A percentile compares a stretch with the other conserved stretches of the same genome.
Evolutionary conservation across 2,113 vertebrate species (phyloP).

Genomic region (Campylomormyrus tamandua): DNA sequence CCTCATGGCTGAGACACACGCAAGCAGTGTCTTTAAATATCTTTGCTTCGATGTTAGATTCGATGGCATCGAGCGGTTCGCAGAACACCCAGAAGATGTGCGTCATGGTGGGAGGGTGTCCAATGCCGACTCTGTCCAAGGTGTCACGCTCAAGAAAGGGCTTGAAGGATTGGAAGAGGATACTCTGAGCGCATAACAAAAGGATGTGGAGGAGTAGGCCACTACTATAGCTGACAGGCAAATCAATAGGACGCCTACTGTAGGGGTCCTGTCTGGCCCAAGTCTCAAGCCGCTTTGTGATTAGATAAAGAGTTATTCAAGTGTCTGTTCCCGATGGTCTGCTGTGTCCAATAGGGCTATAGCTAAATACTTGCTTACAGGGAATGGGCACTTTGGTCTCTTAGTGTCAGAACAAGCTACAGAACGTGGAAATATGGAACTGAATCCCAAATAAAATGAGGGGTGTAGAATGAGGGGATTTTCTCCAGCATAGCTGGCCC

Average conservation of each 20-base stretch:
- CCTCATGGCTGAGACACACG: not conserved
- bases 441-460: not conserved
- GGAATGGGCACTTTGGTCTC: not conserved
- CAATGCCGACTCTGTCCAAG: not conserved
- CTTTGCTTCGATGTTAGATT: not conserved
- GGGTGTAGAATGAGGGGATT: not conserved
- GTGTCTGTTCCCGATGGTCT: not conserved
- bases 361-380: not conserved
- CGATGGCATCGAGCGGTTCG: not conserved
- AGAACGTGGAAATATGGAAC: not conserved
- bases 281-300: not conserved
- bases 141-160: not conserved
- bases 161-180: not conserved
- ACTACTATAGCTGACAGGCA: not conserved
- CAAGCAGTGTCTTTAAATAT: not conserved
- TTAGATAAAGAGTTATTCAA: not conserved
- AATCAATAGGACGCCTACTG: constrained; percentile 16
- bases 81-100: not conserved
- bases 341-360: not conserved
- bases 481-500: not conserved
- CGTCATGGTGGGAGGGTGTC: not conserved
- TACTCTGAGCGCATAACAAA: not conserved
- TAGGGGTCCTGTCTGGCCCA: not conserved
- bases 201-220: not conserved
- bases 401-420: not conserved